Percentiles rank a stretch among this genome's conserved stretches.
phyloP scores from a whole-genome alignment of 1,140 invertebrate genomes.

The Hylaeus volcanicus region DNA sequence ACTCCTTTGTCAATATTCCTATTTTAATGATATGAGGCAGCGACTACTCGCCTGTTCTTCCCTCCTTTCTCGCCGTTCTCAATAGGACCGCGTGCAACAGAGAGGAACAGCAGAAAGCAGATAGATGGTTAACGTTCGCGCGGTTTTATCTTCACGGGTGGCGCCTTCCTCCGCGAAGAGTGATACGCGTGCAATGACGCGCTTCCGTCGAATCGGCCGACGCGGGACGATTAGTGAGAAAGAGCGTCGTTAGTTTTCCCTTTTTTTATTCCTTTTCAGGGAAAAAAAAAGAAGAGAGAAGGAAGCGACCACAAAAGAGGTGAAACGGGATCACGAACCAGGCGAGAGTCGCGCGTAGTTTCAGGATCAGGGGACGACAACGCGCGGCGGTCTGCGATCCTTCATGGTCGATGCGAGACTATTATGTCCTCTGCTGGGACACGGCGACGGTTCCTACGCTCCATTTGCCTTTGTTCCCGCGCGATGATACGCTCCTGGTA shows the following conservation, averaged over 20 bases:
- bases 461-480: conserved; percentile 12
- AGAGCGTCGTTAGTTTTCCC: conserved; percentile 59
- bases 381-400: conserved; percentile 27
- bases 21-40: conserved; percentile 80
- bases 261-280: conserved; percentile 9
- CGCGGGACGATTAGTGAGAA: conserved; percentile 62
- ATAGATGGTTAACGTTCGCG: conserved; percentile 53
- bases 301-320: conserved; percentile 43
- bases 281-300: background rate
- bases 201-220: conserved; percentile 63
- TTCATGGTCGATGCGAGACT: conserved; percentile 45
- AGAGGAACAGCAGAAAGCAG: conserved; percentile 17
- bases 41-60: conserved; percentile 39
- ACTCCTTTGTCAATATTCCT: conserved; percentile 79
- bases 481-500: background rate
- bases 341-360: conserved; percentile 30
- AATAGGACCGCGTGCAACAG: conserved; percentile 14
- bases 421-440: conserved; percentile 27
- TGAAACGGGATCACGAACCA: conserved; percentile 40
- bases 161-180: conserved; percentile 34
- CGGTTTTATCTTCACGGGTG: conserved; percentile 53
- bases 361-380: conserved; percentile 34
- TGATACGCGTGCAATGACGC: conserved; percentile 52
- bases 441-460: background rate
- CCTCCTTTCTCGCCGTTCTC: conserved; percentile 23